A percentile compares a stretch with the other conserved stretches of the same genome.
Conservation (phyloP, 2,113 vertebrate species). For the Eupsittula cactorum region DNA sequence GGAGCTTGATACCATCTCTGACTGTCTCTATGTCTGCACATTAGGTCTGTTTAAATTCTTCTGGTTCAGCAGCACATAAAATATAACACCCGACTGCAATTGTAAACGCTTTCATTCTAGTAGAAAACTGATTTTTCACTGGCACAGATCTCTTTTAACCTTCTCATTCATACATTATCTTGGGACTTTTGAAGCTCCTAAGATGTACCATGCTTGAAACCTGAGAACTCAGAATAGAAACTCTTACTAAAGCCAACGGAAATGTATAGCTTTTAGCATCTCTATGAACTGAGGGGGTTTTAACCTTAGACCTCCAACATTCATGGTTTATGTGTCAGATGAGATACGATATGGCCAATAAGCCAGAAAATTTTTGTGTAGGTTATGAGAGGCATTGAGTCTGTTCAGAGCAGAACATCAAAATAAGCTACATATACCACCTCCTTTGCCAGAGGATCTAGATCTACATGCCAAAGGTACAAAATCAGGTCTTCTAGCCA, state of each 20-base stretch:
- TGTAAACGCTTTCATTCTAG: neutral
- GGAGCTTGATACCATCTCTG: neutral
- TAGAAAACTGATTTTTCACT: neutral
- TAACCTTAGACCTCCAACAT: neutral
- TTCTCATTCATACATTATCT: neutral
- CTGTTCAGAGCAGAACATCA: neutral
- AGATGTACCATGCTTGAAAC: neutral
- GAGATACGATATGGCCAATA: neutral
- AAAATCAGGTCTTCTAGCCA: neutral
- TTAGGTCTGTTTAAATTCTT: neutral
- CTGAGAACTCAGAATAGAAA: neutral
- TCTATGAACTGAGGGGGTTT: neutral
- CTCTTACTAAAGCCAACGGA: neutral
- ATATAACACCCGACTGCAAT: neutral
- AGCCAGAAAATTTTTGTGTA: neutral
- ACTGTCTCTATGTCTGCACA: neutral
- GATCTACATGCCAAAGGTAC: neutral
- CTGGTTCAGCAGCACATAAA: constrained; percentile 26
- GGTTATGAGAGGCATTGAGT: neutral
- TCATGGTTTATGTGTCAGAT: neutral
- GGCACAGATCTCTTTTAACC: neutral
- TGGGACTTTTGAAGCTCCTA: neutral
- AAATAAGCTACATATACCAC: neutral
- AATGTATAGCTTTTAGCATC: neutral
- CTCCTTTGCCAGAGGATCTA: neutral